A percentile compares a stretch with the other conserved stretches of the same genome.
Evolutionary conservation across 2,113 vertebrate species (phyloP).

Genomic region (Microcebus murinus): DNA sequence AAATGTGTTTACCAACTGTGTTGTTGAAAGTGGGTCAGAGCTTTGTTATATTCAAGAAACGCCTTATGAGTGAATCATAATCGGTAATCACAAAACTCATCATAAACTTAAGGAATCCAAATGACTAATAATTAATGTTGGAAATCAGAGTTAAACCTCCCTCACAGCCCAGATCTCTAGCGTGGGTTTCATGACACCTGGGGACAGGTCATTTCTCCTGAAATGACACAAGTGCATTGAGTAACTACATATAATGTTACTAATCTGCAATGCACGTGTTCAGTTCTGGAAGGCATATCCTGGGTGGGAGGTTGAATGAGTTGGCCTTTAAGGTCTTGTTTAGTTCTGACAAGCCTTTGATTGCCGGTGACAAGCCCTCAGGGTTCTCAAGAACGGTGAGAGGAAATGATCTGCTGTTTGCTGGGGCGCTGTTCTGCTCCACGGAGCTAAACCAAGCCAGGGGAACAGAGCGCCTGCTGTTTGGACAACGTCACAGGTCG

Average conservation of each 20-base stretch:
- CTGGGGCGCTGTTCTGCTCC: not conserved
- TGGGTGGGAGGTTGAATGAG: not conserved
- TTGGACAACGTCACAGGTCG: not conserved
- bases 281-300: constrained; percentile 4
- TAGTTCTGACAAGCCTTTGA: not conserved
- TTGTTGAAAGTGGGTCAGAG: constrained; percentile 13
- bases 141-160: not conserved
- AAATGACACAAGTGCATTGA: not conserved
- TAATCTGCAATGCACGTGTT: not conserved
- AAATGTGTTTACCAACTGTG: too few species aligned
- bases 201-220: not conserved
- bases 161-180: not conserved
- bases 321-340: constrained; percentile 42
- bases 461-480: not conserved
- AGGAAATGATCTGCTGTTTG: not conserved
- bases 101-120: constrained; percentile 27
- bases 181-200: not conserved
- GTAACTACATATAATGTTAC: not conserved
- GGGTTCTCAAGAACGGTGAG: not conserved
- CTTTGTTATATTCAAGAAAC: not conserved
- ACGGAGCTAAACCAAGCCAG: not conserved
- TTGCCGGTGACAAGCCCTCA: constrained; percentile 33
- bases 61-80: not conserved
- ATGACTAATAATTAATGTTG: not conserved
- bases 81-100: constrained; percentile 31